phyloP scores from a whole-genome alignment of 1,140 invertebrate species.

The Drosophila arizonae region DNA sequence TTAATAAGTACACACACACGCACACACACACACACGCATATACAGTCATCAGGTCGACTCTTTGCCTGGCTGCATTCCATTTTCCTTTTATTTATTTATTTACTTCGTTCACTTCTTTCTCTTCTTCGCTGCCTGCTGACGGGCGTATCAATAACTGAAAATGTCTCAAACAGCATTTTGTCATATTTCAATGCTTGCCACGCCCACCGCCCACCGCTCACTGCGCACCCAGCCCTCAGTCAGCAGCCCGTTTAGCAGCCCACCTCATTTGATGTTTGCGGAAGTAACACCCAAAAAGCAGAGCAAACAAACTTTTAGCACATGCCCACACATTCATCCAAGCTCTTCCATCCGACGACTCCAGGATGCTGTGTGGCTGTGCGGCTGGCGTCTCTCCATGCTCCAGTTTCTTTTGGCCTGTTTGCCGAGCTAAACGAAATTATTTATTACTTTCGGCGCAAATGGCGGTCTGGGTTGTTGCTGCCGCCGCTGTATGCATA shows the following conservation, averaged over 20 bases:
- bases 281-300: constrained; percentile 59
- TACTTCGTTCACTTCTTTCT: constrained; percentile 9
- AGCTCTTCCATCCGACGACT: constrained; percentile 37
- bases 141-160: constrained; percentile 80
- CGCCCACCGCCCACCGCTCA: neutral
- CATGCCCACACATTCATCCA: constrained; percentile 40
- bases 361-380: neutral
- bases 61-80: constrained; percentile 57
- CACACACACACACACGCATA: constrained; percentile 2
- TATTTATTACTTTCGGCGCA: constrained; percentile 73
- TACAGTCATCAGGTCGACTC: constrained; percentile 52
- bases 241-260: neutral
- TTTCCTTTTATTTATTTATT: constrained; percentile 11
- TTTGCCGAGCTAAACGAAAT: constrained; percentile 72
- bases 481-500: constrained; percentile 25
- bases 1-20: constrained; percentile 54
- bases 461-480: constrained; percentile 40
- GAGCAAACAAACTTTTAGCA: constrained; percentile 75
- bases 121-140: constrained; percentile 52
- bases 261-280: constrained; percentile 72
- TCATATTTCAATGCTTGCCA: constrained; percentile 74
- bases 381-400: constrained; percentile 10
- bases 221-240: neutral
- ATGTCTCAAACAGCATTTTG: constrained; percentile 82
- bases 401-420: constrained; percentile 44